Evolutionary conservation across 2,113 vertebrate species (phyloP).

Genomic region (Oncorhynchus gorbuscha): DNA sequence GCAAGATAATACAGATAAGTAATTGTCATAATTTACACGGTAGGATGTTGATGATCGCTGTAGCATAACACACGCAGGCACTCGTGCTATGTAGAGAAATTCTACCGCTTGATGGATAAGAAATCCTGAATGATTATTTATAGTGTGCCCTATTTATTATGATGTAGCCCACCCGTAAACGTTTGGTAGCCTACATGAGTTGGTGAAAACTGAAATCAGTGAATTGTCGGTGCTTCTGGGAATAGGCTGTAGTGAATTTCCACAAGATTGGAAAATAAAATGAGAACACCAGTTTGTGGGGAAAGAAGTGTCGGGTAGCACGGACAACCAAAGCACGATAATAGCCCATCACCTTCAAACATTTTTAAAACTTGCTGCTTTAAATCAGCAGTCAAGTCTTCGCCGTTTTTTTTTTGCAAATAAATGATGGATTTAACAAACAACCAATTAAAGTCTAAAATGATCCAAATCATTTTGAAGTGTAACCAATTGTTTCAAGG

Average conservation of each 20-base stretch:
- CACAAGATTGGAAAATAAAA: slow-evolving; percentile 1
- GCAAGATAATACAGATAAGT: slow-evolving; percentile 65
- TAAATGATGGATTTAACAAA: slow-evolving; percentile 71
- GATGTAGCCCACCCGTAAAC: background rate
- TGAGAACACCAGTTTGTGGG: background rate
- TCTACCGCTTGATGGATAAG: background rate
- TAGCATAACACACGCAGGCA: background rate
- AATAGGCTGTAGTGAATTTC: background rate
- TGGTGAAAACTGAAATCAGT: background rate
- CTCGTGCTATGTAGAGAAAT: slow-evolving; percentile 1
- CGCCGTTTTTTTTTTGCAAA: slow-evolving; percentile 49
- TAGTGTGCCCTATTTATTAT: slow-evolving; percentile 24
- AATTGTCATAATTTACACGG: slow-evolving; percentile 55
- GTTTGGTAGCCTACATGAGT: background rate
- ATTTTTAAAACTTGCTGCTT: slow-evolving; percentile 42
- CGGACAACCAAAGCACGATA: slow-evolving; percentile 36
- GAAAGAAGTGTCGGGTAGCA: slow-evolving; percentile 28
- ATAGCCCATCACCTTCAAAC: slow-evolving; percentile 16
- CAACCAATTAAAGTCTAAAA: slow-evolving; percentile 75
- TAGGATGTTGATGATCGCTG: slow-evolving; percentile 46
- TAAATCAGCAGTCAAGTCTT: slow-evolving; percentile 40
- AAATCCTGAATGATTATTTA: slow-evolving; percentile 32
- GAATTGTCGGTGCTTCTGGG: background rate
- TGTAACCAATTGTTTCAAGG: slow-evolving; percentile 75
- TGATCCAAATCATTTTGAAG: slow-evolving; percentile 74